Base-by-base conservation (phyloP, 2,797 vertebrate species). In the Bryconaethiops microstoma region DNA sequence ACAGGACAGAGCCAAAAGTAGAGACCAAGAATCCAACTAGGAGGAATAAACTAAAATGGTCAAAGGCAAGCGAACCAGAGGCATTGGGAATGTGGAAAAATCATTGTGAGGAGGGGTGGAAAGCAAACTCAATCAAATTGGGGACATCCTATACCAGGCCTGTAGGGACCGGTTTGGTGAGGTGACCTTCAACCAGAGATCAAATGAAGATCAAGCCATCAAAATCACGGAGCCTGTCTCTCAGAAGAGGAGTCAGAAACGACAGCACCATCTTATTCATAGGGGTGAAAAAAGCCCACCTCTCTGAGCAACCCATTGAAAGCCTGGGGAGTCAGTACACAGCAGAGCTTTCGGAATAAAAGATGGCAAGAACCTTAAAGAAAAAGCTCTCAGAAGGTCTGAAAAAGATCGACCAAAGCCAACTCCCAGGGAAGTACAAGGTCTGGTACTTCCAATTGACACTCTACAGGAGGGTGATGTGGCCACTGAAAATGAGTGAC, bases 301-400 rank as follows among this genome's bases (percentile, higher is more conserved):
- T 84, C 10, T 35, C 55, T 5, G 45, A 45, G 0, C 60, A 85
- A 35, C n/a, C n/a, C n/a, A n/a, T n/a, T n/a, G n/a, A n/a, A n/a
- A n/a, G n/a, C n/a, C 35, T 78, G n/a, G 62, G 79, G 63, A 65
- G 76, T 39, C 29, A 52, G 12, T 79, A 83, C 7, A 80, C 54
- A 0, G 73, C 76, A 81, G 74, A 77, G 12, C 77, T 86, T 0
- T 59, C 73, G 0, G 39, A 83, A 19, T 83, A 64, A 7, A 50
- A 45, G 68, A 50, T 71, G 55, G 45, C 14, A 17, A 71, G 42
- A 57, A 25, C 5, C 0, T 5, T 73, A 17, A 14, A 9, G 25
- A 74, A 60, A 59, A 74, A n/a, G 16, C 60, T 69, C 9, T 59
- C 25, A 74, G 29, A 75, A 63, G 70, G 42, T 35, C 57, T 63